Evolutionary conservation across 2,888 invertebrate genomes (phyloP), one percentile per base, ranked within the genome.

Genomic region (Lasioglossum malachurum): DNA sequence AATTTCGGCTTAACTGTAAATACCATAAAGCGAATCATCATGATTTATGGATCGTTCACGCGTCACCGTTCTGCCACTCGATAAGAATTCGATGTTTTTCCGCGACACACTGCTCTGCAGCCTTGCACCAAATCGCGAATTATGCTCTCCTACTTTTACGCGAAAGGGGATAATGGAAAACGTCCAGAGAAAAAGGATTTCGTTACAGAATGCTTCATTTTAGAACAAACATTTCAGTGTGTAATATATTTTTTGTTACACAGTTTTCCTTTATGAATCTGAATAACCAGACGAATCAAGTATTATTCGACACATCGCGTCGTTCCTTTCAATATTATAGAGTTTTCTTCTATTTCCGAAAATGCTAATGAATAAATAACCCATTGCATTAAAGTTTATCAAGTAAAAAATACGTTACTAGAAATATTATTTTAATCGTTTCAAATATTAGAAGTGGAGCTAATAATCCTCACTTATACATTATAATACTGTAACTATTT

Each of bases 1-100:
- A 91, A 90, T 92, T 93, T 92, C 84, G 90, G 89, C 90, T 91
- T 83, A 87, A 88, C 91, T 90, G 91, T 92, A 92, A 93, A 93
- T 93, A 93, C 90, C 89, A 87, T 90, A 90, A 91, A 91, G 88
- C 91, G 90, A 88, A 88, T 88, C 88, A 82, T 89, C 91, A 88
- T 91, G 90, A 92, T 93, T 93, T 92, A 92, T 90, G 87, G 88
- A 87, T 77, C 72, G 60, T 27, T 69, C 64, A 12, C 60, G 67
- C 31, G 38, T 44, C 60, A 75, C 72, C 72, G 57, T 46, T 67
- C 4, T 10, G 31, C 14, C 49, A 69, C 12, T 19, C 41, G 72
- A 79, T 69, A 82, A 86, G 76, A 73, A 82, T 77, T 77, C 49
- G 8, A 49, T 35, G 78, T 84, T 86, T 80, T 49, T 41, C 5